These are phyloP conservation scores for Fulmarus glacialis DNA, from an alignment of 2,113 vertebrate species.

Conservation along the genomic window DNA sequence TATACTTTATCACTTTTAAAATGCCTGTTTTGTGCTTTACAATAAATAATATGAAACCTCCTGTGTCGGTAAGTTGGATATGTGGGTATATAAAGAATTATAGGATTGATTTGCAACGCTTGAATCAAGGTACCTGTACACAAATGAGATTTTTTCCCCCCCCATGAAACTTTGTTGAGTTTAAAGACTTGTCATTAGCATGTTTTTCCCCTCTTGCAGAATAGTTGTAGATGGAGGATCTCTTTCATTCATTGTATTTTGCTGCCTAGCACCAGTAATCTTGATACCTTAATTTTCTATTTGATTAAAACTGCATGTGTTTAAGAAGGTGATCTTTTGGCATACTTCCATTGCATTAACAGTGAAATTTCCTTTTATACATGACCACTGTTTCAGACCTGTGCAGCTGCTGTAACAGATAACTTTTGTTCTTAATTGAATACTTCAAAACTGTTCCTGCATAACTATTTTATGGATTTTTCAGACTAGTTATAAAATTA, in stretches of 20 bases:
- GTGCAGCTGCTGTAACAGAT: constrained; percentile 80
- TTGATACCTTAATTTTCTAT: constrained; percentile 75
- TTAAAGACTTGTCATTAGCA: constrained; percentile 71
- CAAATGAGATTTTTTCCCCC: constrained; percentile 38
- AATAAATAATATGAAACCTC: constrained; percentile 99
- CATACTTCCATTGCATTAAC: constrained; percentile 84
- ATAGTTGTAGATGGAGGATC: constrained; percentile 79
- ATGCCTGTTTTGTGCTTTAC: constrained; percentile 99
- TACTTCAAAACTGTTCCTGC: constrained; percentile 76
- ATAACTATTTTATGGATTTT: constrained; percentile 75
- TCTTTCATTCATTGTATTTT: constrained; percentile 76
- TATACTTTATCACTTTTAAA: constrained; percentile 99
- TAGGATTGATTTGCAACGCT: constrained; percentile 74
- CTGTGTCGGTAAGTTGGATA: constrained; percentile 99
- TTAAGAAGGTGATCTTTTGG: constrained; percentile 77
- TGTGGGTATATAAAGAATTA: constrained; percentile 79
- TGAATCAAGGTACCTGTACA: constrained; percentile 80
- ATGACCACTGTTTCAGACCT: constrained; percentile 81
- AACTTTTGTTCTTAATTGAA: constrained; percentile 75
- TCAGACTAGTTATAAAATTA: constrained; percentile 60
- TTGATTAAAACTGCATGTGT: constrained; percentile 80
- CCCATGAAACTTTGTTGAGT: constrained; percentile 65
- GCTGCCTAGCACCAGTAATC: constrained; percentile 78
- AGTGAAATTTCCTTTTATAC: constrained; percentile 82
- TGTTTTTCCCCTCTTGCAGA: constrained; percentile 80